Base-by-base conservation (phyloP, 1,140 invertebrate species). In the Pseudoatta argentina region DNA sequence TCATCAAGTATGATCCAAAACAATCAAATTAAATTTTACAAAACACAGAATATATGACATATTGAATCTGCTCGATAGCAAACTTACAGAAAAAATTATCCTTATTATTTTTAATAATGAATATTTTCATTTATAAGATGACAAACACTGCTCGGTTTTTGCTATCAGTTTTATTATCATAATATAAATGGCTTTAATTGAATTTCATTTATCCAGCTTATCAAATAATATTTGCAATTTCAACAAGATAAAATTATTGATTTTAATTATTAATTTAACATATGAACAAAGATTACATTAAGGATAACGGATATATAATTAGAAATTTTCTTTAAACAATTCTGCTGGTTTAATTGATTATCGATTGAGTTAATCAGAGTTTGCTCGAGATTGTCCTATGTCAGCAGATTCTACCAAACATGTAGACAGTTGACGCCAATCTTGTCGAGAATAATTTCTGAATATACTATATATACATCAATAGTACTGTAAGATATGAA, bases 251-350 rank as follows among this genome's bases (percentile, higher is more conserved):
- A 8, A 66, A 39, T 10, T 64, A 30, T 61, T 14, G 8, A 59
- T 59, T 51, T 51, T n/a, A 59, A 59, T 59, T 59, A 59, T 59
- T 59, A 59, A 24, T 59, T 59, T 64, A 39, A 66, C 6, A 39
- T 0, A 21, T 0, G 3, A 39, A 34, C 0, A 66, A 39, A 66
- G 12, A 66, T 66, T 34, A 39, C 2, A 66, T 39, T 2, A 14
- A 21, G 18, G 8, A 66, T n/a, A 3, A 61, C 12, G 4, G 24
- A 63, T 63, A 27, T 27, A 16, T 7, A 61, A 24, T 39, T 39
- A 66, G 4, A 64, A 64, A 64, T 30, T 30, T 63, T 12, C 59
- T 30, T 63, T 16, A 30, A 63, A 10, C n/a, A 5, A 14, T 44
- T 14, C n/a, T 21, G 1, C 8, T 0, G 1, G 6, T 39, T n/a